Percentiles rank a stretch among this genome's conserved stretches.
These are phyloP conservation scores for Dendroctonus valens DNA, from an alignment of 1,140 invertebrate genomes.

Conservation along the genomic window DNA sequence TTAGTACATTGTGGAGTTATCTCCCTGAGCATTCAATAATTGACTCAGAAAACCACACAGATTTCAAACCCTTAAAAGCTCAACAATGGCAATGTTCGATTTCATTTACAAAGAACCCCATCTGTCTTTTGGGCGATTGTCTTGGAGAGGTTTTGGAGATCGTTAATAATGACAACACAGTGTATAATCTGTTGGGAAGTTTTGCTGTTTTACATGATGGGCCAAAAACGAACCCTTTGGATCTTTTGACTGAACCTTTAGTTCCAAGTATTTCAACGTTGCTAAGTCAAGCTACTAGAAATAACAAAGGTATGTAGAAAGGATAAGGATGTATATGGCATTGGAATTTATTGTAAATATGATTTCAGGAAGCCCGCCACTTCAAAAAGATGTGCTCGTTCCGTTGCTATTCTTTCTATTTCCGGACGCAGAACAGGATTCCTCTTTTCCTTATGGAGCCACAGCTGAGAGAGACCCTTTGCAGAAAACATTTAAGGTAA, in stretches of 20 bases:
- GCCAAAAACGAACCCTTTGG: conserved; percentile 52
- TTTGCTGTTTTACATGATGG: conserved; percentile 34
- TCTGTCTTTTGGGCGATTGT: conserved; percentile 67
- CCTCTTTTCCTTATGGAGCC: conserved; percentile 50
- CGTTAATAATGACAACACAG: conserved; percentile 14
- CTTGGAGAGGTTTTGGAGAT: conserved; percentile 19
- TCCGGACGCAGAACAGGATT: conserved; percentile 77
- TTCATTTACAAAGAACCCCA: conserved; percentile 57
- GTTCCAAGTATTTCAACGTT: conserved; percentile 58
- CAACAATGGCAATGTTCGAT: conserved; percentile 72
- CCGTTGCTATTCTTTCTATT: conserved; percentile 84
- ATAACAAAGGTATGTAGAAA: not conserved
- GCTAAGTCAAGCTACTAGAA: conserved; percentile 50
- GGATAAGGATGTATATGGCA: not conserved
- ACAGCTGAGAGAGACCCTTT: conserved; percentile 35
- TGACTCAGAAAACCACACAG: conserved; percentile 82
- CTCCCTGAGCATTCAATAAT: conserved; percentile 83
- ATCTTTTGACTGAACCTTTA: conserved; percentile 58
- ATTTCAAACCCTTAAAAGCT: conserved; percentile 84
- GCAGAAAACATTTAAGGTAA: conserved; percentile 7
- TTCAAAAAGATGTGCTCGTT: conserved; percentile 72
- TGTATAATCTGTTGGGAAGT: conserved; percentile 61
- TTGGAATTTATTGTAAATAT: conserved; percentile 1
- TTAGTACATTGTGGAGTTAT: conserved; percentile 86
- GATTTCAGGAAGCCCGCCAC: conserved; percentile 61